A percentile compares a stretch with the other conserved stretches of the same genome.
Conservation (phyloP, 2,113 vertebrate genomes). For the Sterna hirundo region DNA sequence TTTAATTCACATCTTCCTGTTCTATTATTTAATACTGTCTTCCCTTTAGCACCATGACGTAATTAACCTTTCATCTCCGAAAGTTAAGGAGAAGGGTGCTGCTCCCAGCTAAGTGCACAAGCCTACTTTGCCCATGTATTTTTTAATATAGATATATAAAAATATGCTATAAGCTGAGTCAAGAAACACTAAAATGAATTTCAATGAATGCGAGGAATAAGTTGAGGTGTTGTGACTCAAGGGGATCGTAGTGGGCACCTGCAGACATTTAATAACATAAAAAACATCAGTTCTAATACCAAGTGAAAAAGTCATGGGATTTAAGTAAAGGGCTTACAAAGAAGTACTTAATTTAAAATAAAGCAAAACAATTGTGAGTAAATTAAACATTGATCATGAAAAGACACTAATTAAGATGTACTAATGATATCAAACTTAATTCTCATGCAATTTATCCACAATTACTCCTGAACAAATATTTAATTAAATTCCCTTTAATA, state of each 20-base stretch:
- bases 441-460: conserved; percentile 65
- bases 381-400: conserved; percentile 66
- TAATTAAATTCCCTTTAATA: conserved; percentile 71
- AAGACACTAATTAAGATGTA: conserved; percentile 66
- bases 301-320: background rate
- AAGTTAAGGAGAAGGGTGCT: background rate
- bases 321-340: conserved; percentile 7
- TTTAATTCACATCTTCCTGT: background rate
- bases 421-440: conserved; percentile 64
- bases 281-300: background rate
- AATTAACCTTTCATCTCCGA: conserved; percentile 23
- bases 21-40: conserved; percentile 19
- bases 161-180: background rate
- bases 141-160: background rate
- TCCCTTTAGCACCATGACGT: background rate
- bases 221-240: background rate
- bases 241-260: background rate
- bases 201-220: background rate
- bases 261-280: background rate
- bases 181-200: background rate
- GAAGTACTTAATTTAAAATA: conserved; percentile 52
- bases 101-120: background rate
- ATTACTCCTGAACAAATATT: conserved; percentile 73
- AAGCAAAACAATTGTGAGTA: conserved; percentile 60
- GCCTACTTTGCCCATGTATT: background rate